Conservation (phyloP, 2,888 invertebrate species). For the Xestia ashworthii region DNA sequence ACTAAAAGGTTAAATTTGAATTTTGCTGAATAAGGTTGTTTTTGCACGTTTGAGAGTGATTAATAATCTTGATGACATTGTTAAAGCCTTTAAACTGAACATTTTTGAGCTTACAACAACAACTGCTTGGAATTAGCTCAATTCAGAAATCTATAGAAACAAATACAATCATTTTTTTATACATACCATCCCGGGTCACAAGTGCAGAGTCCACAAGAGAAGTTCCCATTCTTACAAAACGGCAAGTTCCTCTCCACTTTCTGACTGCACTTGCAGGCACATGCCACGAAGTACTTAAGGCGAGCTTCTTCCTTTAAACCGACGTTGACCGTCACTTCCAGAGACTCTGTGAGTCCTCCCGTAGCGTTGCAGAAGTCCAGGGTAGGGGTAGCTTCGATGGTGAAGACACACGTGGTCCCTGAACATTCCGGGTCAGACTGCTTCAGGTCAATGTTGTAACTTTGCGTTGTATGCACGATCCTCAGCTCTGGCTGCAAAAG, state of each 20-base stretch:
- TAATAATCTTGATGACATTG: constrained; percentile 25
- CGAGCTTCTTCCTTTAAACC: constrained; percentile 69
- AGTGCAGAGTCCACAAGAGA: constrained; percentile 91
- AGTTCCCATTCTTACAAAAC: constrained; percentile 87
- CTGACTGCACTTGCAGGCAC: constrained; percentile 80
- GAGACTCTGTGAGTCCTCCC: constrained; percentile 67
- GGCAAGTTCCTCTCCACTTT: constrained; percentile 79
- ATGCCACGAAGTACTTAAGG: constrained; percentile 80
- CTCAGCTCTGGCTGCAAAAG: constrained; percentile 46
- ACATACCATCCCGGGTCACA: constrained; percentile 81
- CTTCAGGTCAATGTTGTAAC: constrained; percentile 60
- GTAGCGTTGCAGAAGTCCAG: constrained; percentile 74
- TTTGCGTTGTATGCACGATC: constrained; percentile 72
- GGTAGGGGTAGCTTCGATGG: constrained; percentile 66
- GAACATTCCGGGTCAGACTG: constrained; percentile 56
- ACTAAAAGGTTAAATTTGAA: constrained; percentile 40
- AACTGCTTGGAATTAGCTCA: not conserved
- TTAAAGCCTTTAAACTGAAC: constrained; percentile 1
- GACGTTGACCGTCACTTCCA: constrained; percentile 71
- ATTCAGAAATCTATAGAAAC: not conserved
- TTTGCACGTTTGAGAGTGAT: constrained; percentile 21
- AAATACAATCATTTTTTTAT: not conserved
- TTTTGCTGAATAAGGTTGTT: constrained; percentile 25
- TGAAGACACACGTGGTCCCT: constrained; percentile 64
- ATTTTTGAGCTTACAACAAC: not conserved